Conservation (phyloP, 2,113 vertebrate species). For the Gadus chalcogrammus region DNA sequence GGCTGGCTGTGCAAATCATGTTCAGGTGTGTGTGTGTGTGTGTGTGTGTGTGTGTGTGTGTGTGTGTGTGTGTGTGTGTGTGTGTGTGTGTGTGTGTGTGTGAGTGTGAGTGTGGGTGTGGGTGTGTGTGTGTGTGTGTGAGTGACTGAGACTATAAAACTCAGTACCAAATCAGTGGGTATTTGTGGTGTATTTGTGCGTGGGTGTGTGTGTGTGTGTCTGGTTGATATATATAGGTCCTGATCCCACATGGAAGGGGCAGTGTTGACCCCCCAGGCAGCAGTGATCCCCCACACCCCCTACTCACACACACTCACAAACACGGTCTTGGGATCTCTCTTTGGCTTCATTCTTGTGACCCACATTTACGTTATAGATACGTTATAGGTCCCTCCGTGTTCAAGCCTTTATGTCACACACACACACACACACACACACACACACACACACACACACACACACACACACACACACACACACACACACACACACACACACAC, state of each 20-base stretch:
- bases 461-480: constrained; percentile 4
- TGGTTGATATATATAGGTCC: constrained; percentile 47
- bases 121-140: no score
- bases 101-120: no score
- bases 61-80: no score
- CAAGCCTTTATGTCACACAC: constrained; percentile 17
- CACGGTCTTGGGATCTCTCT: not conserved
- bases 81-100: no score
- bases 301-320: constrained; percentile 22
- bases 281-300: constrained; percentile 25
- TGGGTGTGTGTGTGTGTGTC: constrained; percentile 22
- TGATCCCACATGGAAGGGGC: constrained; percentile 35
- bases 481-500: constrained; percentile 13
- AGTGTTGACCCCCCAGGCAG: constrained; percentile 33
- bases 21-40: no score
- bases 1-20: no score
- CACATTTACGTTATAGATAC: constrained; percentile 38
- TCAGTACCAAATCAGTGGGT: not conserved
- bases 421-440: constrained; percentile 16
- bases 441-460: constrained; percentile 1
- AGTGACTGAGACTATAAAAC: no score
- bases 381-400: constrained; percentile 8
- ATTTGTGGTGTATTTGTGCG: no score
- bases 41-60: no score
- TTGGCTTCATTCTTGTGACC: constrained; percentile 22